Evolutionary conservation across 2,888 invertebrate species (phyloP).

Genomic region (Eugnorisma glareosa): DNA sequence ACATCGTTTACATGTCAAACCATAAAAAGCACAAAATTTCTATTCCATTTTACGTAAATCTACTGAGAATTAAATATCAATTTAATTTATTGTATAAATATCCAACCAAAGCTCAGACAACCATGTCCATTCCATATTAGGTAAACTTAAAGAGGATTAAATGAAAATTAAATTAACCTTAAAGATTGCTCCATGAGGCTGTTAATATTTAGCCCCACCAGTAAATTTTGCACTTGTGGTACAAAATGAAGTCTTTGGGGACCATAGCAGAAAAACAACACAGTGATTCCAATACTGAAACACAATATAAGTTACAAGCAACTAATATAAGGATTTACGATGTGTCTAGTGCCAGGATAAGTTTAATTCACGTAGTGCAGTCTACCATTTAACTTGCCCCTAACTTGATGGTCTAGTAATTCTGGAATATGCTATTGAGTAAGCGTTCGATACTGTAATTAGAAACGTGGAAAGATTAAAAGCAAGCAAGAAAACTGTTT

Average conservation of each 20-base stretch:
- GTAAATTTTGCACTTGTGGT: too few species aligned
- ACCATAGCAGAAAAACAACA: not conserved
- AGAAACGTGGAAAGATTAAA: not conserved
- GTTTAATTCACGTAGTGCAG: slow-evolving; percentile 65
- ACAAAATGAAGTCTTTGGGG: not conserved
- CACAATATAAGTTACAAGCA: slow-evolving; percentile 28
- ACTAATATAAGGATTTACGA: slow-evolving; percentile 58
- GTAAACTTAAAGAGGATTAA: too few species aligned
- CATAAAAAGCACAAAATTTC: too few species aligned
- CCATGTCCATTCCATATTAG: too few species aligned
- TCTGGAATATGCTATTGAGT: slow-evolving; percentile 36
- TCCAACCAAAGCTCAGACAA: too few species aligned
- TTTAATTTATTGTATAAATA: too few species aligned
- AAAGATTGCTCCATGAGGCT: too few species aligned
- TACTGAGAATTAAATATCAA: too few species aligned
- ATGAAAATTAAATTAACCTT: too few species aligned
- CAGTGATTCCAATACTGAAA: not conserved
- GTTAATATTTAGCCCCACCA: too few species aligned
- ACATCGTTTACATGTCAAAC: too few species aligned
- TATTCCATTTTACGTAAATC: too few species aligned
- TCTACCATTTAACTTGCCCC: slow-evolving; percentile 65
- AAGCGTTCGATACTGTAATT: slow-evolving; percentile 27
- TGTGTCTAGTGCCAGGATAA: slow-evolving; percentile 59
- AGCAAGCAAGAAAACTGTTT: not conserved
- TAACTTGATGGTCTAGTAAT: slow-evolving; percentile 65